Base-by-base conservation (phyloP, 1,140 invertebrate genomes). In the Platorchestia sp. region DNA sequence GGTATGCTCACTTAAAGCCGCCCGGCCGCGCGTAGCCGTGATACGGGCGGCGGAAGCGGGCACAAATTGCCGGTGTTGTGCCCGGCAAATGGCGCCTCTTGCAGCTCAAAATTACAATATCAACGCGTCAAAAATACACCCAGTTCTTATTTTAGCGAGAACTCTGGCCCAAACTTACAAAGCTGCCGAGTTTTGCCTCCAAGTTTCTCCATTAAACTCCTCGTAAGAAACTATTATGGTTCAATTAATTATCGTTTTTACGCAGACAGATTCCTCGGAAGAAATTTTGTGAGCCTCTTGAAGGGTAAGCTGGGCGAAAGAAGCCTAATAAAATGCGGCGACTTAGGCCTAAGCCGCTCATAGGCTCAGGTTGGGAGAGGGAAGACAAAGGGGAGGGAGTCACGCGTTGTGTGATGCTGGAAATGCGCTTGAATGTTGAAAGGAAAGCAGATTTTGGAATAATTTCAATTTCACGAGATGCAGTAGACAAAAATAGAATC, bases 201-300 rank as follows among this genome's bases (percentile, higher is more conserved):
- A 75, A 75, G 59, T 75, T 75, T 75, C 59, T 75, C 59, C 59
- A 75, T 75, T 75, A 75, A 75, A 75, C 59, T 51, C 47, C 47
- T 75, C 59, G 59, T 75, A 75, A 75, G 59, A 75, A 75, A 75
- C 59, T 75, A 75, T 75, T 75, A 75, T 75, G 59, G 59, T 75
- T 75, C 59, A 75, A 75, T 75, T 75, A 75, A 75, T 75, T 75
- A 75, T 75, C 59, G 36, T 75, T 75, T 75, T 75, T 75, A 75
- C 14, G 59, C 59, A 36, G 59, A 75, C 59, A 75, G 59, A 75
- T 75, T 75, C 59, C 27, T 36, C 1, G 59, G 59, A 75, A 27
- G 27, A 75, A 75, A 22, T 75, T 75, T 75, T 22, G 59, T 27
- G 59, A 14, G 59, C 10, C 59, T 75, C 27, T 36, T 75, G 10